A percentile compares a stretch with the other conserved stretches of the same genome.
These are phyloP conservation scores for Blennius ocellaris DNA, from an alignment of 2,113 vertebrate species.

Conservation along the genomic window DNA sequence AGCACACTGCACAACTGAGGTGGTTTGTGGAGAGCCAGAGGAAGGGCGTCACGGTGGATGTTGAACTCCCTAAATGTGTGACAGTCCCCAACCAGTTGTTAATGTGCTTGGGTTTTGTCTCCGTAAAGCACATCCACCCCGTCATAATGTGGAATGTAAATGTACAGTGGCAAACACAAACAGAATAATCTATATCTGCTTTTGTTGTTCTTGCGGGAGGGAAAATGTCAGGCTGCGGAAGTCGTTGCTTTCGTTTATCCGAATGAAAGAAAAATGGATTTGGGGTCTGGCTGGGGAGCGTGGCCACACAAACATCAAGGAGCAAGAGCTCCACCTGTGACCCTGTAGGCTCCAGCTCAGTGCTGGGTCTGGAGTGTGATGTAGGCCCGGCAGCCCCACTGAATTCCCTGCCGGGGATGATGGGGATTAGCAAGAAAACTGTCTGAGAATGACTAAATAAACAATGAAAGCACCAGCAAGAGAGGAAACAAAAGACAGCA, in stretches of 20 bases:
- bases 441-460: slow-evolving; percentile 67
- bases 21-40: background rate
- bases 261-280: slow-evolving; percentile 56
- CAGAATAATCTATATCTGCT: slow-evolving; percentile 16
- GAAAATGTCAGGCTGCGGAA: slow-evolving; percentile 20
- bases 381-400: slow-evolving; percentile 55
- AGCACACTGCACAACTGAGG: background rate
- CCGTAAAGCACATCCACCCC: background rate
- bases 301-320: slow-evolving; percentile 62
- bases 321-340: slow-evolving; percentile 60
- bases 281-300: slow-evolving; percentile 54
- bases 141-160: background rate
- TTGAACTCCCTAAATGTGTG: background rate
- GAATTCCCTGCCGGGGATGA: slow-evolving; percentile 57
- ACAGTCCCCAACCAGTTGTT: background rate
- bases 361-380: slow-evolving; percentile 50
- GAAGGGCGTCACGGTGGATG: background rate
- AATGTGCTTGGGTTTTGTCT: background rate
- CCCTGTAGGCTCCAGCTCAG: slow-evolving; percentile 51
- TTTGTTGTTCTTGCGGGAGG: slow-evolving; percentile 1
- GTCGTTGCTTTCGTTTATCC: slow-evolving; percentile 37
- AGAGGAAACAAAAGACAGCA: slow-evolving; percentile 42
- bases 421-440: slow-evolving; percentile 67
- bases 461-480: slow-evolving; percentile 62
- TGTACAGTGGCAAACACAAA: background rate